phyloP scores from a whole-genome alignment of 2,888 invertebrate species.

The Odontocolon sp. region DNA sequence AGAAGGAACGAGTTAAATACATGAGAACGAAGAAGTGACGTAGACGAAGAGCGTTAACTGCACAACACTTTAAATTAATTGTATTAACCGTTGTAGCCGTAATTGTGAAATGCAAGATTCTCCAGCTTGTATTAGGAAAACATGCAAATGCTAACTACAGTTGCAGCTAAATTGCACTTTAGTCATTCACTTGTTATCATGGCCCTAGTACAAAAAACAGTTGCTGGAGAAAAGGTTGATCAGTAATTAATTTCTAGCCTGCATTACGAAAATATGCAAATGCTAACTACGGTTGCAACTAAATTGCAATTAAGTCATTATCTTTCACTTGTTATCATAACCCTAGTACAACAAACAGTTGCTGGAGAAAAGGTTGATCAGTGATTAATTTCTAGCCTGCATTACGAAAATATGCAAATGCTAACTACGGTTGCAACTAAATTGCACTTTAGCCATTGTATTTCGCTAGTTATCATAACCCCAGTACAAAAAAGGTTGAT shows the following conservation, averaged over 20 bases:
- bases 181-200: too few relatives aligned
- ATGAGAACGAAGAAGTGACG: neutral
- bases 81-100: conserved; percentile 36
- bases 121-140: conserved; percentile 2
- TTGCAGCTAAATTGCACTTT: too few relatives aligned
- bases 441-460: too few relatives aligned
- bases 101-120: conserved; percentile 17
- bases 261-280: conserved; percentile 31
- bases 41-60: conserved; percentile 17
- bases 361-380: too few relatives aligned
- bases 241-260: too few relatives aligned
- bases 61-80: conserved; percentile 51
- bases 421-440: conserved; percentile 18
- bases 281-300: conserved; percentile 20
- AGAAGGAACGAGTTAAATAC: neutral
- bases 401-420: conserved; percentile 33
- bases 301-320: too few relatives aligned
- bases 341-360: too few relatives aligned
- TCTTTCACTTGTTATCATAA: too few relatives aligned
- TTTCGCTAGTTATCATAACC: too few relatives aligned
- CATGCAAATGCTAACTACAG: conserved; percentile 33
- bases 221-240: too few relatives aligned
- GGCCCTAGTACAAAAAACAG: too few relatives aligned
- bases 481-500: too few relatives aligned
- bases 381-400: conserved; percentile 5